phyloP scores from a whole-genome alignment of 2,113 vertebrate species.

The Motacilla tschutschensis region DNA sequence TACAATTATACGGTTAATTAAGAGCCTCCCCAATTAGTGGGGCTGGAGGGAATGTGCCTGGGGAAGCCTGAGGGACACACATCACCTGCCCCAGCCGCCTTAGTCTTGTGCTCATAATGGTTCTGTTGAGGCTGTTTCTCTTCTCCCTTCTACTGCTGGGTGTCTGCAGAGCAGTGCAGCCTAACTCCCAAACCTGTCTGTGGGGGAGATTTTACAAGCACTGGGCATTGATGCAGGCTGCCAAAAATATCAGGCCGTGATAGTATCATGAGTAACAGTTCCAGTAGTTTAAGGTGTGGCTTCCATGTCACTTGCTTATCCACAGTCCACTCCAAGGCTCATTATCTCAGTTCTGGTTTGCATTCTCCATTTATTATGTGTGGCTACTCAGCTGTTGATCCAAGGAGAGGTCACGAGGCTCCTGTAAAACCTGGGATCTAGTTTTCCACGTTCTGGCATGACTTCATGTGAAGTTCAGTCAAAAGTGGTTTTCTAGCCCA shows the following conservation, averaged over 20 bases:
- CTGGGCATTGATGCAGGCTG: neutral
- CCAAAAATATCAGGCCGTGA: neutral
- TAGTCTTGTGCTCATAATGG: rapidly evolving
- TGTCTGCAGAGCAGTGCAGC: neutral
- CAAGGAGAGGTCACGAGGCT: neutral
- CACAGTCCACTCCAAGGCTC: neutral
- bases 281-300: neutral
- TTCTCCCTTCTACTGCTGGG: neutral
- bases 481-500: neutral
- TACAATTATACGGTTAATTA: neutral
- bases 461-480: neutral
- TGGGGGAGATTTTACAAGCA: neutral
- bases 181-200: neutral
- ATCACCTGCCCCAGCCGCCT: neutral
- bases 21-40: neutral
- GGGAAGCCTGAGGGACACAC: neutral
- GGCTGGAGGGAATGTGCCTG: neutral
- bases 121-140: neutral
- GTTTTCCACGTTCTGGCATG: neutral
- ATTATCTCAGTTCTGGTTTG: neutral
- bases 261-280: neutral
- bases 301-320: neutral
- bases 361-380: neutral
- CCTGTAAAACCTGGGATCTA: neutral
- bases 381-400: neutral